Evolutionary conservation across 2,113 vertebrate species (phyloP).

Genomic region (Neotoma lepida): DNA sequence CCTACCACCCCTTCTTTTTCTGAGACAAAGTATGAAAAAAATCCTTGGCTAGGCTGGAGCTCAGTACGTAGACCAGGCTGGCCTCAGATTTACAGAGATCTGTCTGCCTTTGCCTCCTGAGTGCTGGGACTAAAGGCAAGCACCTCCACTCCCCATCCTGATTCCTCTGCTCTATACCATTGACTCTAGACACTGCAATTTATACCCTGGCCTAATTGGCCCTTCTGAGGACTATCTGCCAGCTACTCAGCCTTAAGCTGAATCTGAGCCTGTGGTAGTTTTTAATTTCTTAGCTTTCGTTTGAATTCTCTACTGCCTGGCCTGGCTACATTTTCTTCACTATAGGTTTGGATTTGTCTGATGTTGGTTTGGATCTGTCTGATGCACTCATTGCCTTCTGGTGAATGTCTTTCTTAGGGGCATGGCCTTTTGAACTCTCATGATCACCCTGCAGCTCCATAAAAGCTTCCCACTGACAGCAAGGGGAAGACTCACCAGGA

Average conservation of each 20-base stretch:
- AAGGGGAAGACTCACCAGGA: not conserved
- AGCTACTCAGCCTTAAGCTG: not conserved
- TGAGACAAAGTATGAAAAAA: not conserved
- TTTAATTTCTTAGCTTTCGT: not conserved
- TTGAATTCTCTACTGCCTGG: not conserved
- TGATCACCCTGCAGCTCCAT: not conserved
- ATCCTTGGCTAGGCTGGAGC: not conserved
- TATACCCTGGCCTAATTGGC: not conserved
- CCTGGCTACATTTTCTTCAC: not conserved
- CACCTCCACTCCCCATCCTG: not conserved
- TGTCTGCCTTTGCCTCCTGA: not conserved
- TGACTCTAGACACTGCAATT: not conserved
- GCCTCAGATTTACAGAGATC: not conserved
- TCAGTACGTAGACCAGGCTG: not conserved
- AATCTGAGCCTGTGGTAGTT: not conserved
- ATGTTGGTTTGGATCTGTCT: constrained; percentile 4
- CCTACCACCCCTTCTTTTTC: no score
- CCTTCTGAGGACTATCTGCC: not conserved
- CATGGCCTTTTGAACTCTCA: not conserved
- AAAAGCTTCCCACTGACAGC: not conserved
- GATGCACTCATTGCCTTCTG: not conserved
- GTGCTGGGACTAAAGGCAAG: not conserved
- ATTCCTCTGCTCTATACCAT: not conserved
- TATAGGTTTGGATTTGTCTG: not conserved
- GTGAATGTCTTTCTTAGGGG: not conserved